phyloP scores from a whole-genome alignment of 2,888 invertebrate genomes.

The Pseudococcus viburni region DNA sequence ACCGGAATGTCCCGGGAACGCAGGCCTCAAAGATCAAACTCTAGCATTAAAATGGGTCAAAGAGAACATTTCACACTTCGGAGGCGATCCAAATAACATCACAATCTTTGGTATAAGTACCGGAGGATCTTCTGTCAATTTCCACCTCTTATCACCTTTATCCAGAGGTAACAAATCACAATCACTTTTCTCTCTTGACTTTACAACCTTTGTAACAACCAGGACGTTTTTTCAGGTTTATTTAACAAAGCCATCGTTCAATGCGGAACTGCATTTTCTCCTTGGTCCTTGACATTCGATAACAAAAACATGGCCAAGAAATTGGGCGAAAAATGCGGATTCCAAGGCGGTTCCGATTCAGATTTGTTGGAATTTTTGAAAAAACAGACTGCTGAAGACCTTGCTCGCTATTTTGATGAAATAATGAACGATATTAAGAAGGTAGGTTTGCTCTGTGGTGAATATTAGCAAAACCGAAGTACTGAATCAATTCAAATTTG shows the following conservation, averaged over 20 bases:
- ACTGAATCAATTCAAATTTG: neutral
- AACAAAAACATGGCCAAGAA: slow-evolving; percentile 65
- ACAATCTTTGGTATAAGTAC: slow-evolving; percentile 71
- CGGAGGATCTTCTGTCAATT: slow-evolving; percentile 67
- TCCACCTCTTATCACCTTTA: slow-evolving; percentile 63
- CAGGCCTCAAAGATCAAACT: slow-evolving; percentile 76
- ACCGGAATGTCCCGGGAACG: slow-evolving; percentile 65
- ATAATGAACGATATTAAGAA: neutral
- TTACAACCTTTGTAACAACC: neutral
- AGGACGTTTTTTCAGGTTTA: slow-evolving; percentile 67
- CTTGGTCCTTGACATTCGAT: slow-evolving; percentile 68
- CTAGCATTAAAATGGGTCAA: slow-evolving; percentile 75
- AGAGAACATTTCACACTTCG: neutral
- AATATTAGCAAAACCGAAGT: too few species aligned
- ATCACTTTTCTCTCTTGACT: neutral
- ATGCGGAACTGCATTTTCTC: slow-evolving; percentile 68
- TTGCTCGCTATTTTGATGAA: slow-evolving; percentile 64
- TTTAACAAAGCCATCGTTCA: slow-evolving; percentile 69
- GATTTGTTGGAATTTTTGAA: slow-evolving; percentile 68
- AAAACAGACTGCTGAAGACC: slow-evolving; percentile 66
- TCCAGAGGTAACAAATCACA: slow-evolving; percentile 41
- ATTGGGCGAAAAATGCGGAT: slow-evolving; percentile 68
- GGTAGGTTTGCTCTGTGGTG: neutral
- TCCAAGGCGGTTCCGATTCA: slow-evolving; percentile 65
- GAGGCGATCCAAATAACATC: slow-evolving; percentile 72